Conservation (phyloP, 2,888 invertebrate genomes). For the Brachyopa scutellaris region DNA sequence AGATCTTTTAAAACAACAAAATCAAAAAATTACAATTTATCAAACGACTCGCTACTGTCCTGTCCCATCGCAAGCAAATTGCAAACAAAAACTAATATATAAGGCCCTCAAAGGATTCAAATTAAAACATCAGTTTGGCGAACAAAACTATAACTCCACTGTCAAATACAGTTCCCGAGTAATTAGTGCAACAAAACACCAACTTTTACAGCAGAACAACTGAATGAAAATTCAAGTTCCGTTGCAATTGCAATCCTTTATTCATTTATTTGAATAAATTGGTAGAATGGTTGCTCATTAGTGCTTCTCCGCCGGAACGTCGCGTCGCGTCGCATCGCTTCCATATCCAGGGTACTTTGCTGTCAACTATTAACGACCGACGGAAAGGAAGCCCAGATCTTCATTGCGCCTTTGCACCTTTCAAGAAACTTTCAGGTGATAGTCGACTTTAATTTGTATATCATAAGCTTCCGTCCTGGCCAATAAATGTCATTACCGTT, state of each 20-base stretch:
- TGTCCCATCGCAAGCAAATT: background rate
- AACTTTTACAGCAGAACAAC: slow-evolving; percentile 38
- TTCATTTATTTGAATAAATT: slow-evolving; percentile 64
- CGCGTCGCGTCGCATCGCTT: background rate
- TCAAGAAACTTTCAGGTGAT: slow-evolving; percentile 63
- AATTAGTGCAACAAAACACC: slow-evolving; percentile 62
- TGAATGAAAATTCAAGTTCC: slow-evolving; percentile 47
- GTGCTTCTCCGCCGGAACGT: slow-evolving; percentile 20
- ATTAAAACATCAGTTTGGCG: slow-evolving; percentile 42
- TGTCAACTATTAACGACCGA: slow-evolving; percentile 43
- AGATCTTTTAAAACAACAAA: too few species aligned
- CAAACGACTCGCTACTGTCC: background rate
- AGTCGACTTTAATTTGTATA: slow-evolving; percentile 66
- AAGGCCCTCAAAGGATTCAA: slow-evolving; percentile 17
- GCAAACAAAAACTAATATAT: background rate
- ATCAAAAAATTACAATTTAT: slow-evolving; percentile 31
- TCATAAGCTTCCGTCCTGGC: slow-evolving; percentile 63
- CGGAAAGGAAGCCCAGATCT: slow-evolving; percentile 26
- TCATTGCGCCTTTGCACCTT: slow-evolving; percentile 12
- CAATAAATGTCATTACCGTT: slow-evolving; percentile 65
- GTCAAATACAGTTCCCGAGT: slow-evolving; percentile 28
- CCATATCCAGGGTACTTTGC: slow-evolving; percentile 2
- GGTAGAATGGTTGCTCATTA: slow-evolving; percentile 46
- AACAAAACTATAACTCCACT: slow-evolving; percentile 20
- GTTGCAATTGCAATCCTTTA: slow-evolving; percentile 54